These are phyloP conservation scores for Burhinus oedicnemus DNA, from an alignment of 2,113 vertebrate species.

Conservation along the genomic window DNA sequence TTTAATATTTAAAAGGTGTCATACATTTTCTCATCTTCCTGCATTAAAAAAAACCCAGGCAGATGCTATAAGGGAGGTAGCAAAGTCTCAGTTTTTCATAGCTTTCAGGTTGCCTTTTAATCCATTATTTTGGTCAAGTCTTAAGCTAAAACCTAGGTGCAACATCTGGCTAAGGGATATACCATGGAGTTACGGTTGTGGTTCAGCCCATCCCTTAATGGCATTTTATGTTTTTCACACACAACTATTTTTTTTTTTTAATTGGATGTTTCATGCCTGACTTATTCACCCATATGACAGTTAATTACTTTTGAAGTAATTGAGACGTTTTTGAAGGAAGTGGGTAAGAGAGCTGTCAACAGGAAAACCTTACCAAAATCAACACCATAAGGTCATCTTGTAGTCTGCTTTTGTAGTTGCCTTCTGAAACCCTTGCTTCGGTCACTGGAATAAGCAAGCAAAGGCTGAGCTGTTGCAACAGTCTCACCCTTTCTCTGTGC, in stretches of 20 bases:
- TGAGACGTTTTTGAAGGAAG: neutral
- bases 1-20: neutral
- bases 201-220: neutral
- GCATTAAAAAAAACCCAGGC: neutral
- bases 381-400: neutral
- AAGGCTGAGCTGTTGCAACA: neutral
- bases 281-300: neutral
- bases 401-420: neutral
- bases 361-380: neutral
- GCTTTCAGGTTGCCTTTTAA: neutral
- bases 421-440: neutral
- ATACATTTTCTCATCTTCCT: neutral
- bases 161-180: neutral
- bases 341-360: neutral
- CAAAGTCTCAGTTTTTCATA: neutral
- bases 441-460: neutral
- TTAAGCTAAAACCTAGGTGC: neutral
- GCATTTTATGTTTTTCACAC: neutral
- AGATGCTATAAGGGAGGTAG: accelerated
- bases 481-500: neutral
- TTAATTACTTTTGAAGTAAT: slow-evolving; percentile 44
- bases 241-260: neutral
- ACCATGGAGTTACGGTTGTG: neutral
- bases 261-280: neutral
- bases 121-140: neutral